A percentile compares a stretch with the other conserved stretches of the same genome.
Conservation (phyloP, 2,113 vertebrate genomes). For the Lophius piscatorius region DNA sequence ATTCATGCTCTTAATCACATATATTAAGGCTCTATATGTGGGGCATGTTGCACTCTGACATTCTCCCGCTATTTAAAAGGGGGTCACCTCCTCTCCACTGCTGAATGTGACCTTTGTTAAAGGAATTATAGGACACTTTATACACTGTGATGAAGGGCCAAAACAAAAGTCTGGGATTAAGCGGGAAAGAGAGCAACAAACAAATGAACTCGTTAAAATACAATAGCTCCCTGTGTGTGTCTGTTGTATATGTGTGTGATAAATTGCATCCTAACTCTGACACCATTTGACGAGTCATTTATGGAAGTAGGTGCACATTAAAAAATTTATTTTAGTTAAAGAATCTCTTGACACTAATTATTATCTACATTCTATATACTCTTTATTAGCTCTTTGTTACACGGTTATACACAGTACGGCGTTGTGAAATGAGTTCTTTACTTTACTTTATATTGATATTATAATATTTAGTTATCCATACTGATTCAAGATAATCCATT, state of each 20-base stretch:
- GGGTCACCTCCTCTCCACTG: slow-evolving; percentile 61
- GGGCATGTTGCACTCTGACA: slow-evolving; percentile 48
- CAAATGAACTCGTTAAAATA: slow-evolving; percentile 49
- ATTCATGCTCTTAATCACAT: slow-evolving; percentile 48
- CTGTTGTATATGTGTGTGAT: slow-evolving; percentile 19
- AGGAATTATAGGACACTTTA: slow-evolving; percentile 64
- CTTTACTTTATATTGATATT: too few species aligned
- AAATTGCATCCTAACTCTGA: slow-evolving; percentile 4
- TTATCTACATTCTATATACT: too few species aligned
- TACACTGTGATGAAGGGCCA: slow-evolving; percentile 65
- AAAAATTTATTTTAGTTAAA: not conserved
- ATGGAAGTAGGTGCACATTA: not conserved
- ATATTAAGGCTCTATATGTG: slow-evolving; percentile 35
- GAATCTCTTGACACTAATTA: too few species aligned
- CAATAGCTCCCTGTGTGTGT: slow-evolving; percentile 55
- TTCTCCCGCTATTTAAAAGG: slow-evolving; percentile 60
- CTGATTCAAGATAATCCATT: too few species aligned
- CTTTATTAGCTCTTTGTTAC: too few species aligned
- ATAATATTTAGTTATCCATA: too few species aligned
- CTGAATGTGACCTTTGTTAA: slow-evolving; percentile 79
- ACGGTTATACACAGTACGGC: too few species aligned
- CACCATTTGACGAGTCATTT: slow-evolving; percentile 6
- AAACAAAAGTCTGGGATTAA: slow-evolving; percentile 79
- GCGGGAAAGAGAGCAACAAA: slow-evolving; percentile 65
- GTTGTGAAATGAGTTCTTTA: too few species aligned